Percentiles rank a stretch among this genome's conserved stretches.
phyloP scores from a whole-genome alignment of 1,140 invertebrate genomes.

The Drosophila mayri region DNA sequence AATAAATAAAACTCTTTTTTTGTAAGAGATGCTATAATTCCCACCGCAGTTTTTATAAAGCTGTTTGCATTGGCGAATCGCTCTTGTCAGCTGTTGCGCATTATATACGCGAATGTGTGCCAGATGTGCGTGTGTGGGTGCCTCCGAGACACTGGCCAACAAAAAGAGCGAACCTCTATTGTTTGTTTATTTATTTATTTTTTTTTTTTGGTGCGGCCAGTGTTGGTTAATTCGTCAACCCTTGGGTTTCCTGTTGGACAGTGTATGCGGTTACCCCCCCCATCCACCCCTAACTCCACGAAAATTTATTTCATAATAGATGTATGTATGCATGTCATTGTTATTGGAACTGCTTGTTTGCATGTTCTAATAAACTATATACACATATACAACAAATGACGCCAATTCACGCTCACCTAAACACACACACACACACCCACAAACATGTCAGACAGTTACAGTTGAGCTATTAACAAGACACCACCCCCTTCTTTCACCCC shows the following conservation, averaged over 20 bases:
- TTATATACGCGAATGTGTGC: slow-evolving; percentile 28
- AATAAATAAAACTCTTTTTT: background rate
- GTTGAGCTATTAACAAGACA: slow-evolving; percentile 49
- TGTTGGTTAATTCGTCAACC: background rate
- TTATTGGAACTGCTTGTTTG: slow-evolving; percentile 76
- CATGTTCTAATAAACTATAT: slow-evolving; percentile 74
- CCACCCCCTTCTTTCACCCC: slow-evolving; percentile 5
- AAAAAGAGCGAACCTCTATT: slow-evolving; percentile 3
- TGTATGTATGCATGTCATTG: slow-evolving; percentile 62
- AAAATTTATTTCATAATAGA: slow-evolving; percentile 70
- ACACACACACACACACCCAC: slow-evolving; percentile 11
- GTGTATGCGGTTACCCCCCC: slow-evolving; percentile 14
- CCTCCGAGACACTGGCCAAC: slow-evolving; percentile 32
- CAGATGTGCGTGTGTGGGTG: slow-evolving; percentile 26
- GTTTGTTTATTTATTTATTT: background rate
- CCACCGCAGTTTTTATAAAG: slow-evolving; percentile 12
- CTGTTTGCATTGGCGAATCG: slow-evolving; percentile 10
- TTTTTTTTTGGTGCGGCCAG: background rate
- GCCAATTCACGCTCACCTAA: slow-evolving; percentile 52
- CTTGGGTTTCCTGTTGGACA: slow-evolving; percentile 11
- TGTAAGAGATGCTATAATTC: background rate
- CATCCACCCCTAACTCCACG: background rate
- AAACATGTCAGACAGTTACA: slow-evolving; percentile 27
- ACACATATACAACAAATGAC: slow-evolving; percentile 46
- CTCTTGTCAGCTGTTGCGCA: slow-evolving; percentile 75